phyloP scores from a whole-genome alignment of 2,113 vertebrate genomes.

The Nansenia antarctica region DNA sequence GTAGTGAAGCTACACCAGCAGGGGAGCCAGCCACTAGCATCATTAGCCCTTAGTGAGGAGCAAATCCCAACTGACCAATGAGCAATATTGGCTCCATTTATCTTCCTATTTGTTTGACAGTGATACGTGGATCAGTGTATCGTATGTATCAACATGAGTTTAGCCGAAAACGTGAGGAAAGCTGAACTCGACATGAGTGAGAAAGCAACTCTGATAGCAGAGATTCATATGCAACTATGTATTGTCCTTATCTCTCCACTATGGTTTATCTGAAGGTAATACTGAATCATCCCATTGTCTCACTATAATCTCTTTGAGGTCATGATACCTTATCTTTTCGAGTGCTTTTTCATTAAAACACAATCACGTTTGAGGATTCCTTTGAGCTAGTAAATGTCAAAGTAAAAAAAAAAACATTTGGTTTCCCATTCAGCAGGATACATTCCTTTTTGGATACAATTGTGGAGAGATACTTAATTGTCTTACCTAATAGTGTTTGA shows the following conservation, averaged over 20 bases:
- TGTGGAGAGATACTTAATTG: not conserved
- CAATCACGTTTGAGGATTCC: not conserved
- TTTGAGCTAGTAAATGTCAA: not conserved
- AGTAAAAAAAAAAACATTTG: not conserved
- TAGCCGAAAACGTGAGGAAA: slow-evolving; percentile 35
- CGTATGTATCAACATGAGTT: slow-evolving; percentile 32
- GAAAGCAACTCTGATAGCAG: slow-evolving; percentile 67
- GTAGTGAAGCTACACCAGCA: slow-evolving; percentile 16
- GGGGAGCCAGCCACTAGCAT: slow-evolving; percentile 22
- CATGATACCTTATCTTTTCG: slow-evolving; percentile 14
- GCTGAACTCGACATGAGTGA: slow-evolving; percentile 27
- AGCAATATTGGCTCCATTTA: slow-evolving; percentile 33
- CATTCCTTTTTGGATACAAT: not conserved
- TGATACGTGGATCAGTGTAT: slow-evolving; percentile 31
- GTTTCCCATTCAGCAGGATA: not conserved
- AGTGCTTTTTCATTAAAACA: not conserved
- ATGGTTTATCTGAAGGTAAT: slow-evolving; percentile 52
- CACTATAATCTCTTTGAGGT: slow-evolving; percentile 20
- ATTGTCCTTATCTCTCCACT: slow-evolving; percentile 56
- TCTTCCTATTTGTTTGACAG: slow-evolving; percentile 39
- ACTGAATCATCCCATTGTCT: slow-evolving; percentile 71
- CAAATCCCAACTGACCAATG: slow-evolving; percentile 36
- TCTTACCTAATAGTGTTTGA: no score
- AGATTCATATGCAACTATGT: slow-evolving; percentile 68
- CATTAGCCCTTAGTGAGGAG: slow-evolving; percentile 47